These are phyloP conservation scores for Melanophora roralis DNA, from an alignment of 2,888 invertebrate genomes.

Conservation along the genomic window DNA sequence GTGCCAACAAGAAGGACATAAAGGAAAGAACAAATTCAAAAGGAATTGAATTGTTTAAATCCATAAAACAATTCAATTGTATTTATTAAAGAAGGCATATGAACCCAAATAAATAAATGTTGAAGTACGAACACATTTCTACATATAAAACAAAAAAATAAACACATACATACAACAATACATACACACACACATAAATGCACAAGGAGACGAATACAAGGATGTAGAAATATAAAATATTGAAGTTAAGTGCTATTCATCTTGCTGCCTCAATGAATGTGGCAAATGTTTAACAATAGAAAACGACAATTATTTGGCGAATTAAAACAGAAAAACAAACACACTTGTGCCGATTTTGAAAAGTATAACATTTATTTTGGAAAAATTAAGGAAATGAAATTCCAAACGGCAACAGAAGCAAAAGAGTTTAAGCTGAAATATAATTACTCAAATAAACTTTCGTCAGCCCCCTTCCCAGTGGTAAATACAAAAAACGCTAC, in stretches of 20 bases:
- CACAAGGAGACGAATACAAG: no score
- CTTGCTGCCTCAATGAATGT: not conserved
- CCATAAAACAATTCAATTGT: conserved; percentile 30
- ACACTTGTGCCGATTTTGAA: conserved; percentile 46
- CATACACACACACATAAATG: no score
- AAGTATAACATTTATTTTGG: not conserved
- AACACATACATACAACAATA: no score
- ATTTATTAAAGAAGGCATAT: conserved; percentile 27
- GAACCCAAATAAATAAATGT: conserved; percentile 17
- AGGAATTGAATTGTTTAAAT: conserved; percentile 35
- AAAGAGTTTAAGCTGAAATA: not conserved
- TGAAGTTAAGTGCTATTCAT: conserved; percentile 44
- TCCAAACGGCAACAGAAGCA: conserved; percentile 15
- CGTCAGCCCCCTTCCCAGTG: no score
- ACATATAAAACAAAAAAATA: no score
- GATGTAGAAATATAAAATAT: not conserved
- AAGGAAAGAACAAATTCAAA: not conserved
- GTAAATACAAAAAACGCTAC: no score
- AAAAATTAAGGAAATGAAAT: conserved; percentile 12
- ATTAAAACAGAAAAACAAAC: conserved; percentile 59
- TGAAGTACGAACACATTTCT: not conserved
- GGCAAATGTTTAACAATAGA: conserved; percentile 39
- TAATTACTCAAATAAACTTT: no score
- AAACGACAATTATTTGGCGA: conserved; percentile 59
- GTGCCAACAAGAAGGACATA: not conserved